Conservation (phyloP, 2,113 vertebrate genomes). For the Emydura subglobosa region DNA sequence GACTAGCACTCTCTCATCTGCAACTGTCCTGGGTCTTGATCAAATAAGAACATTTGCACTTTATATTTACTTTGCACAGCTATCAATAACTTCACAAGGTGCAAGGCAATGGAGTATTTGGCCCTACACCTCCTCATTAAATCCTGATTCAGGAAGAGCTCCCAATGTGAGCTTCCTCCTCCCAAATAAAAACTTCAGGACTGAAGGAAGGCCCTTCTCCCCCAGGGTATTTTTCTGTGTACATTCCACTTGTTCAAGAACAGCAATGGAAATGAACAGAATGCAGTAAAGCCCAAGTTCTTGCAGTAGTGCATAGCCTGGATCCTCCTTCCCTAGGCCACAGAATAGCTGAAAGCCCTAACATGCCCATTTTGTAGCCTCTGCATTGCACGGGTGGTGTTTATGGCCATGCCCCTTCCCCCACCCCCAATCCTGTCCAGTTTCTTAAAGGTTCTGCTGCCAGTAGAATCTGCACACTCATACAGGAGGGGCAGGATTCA, state of each 20-base stretch:
- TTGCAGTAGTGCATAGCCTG: neutral
- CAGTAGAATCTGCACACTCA: neutral
- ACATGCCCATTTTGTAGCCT: neutral
- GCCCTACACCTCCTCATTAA: fast-evolving
- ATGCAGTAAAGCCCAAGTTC: fast-evolving
- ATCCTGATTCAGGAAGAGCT: fast-evolving
- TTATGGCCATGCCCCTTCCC: neutral
- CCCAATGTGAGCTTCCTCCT: neutral
- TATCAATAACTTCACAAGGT: too few relatives aligned
- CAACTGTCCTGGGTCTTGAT: too few relatives aligned
- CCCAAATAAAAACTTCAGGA: fast-evolving
- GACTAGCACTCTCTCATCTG: too few relatives aligned
- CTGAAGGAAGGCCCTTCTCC: neutral
- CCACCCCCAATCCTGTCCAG: neutral
- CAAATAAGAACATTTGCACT: too few relatives aligned
- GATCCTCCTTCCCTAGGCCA: neutral
- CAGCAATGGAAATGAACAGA: fast-evolving
- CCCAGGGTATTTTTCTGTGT: fast-evolving
- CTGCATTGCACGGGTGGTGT: neutral
- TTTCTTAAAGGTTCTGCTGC: neutral
- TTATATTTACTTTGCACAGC: too few relatives aligned
- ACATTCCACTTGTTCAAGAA: neutral
- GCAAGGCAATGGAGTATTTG: neutral
- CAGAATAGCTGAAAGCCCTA: neutral
- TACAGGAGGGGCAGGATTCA: neutral